Percentiles rank a stretch among this genome's conserved stretches.
These are phyloP conservation scores for Abscondita cerata DNA, from an alignment of 2,888 invertebrate species.

Conservation along the genomic window DNA sequence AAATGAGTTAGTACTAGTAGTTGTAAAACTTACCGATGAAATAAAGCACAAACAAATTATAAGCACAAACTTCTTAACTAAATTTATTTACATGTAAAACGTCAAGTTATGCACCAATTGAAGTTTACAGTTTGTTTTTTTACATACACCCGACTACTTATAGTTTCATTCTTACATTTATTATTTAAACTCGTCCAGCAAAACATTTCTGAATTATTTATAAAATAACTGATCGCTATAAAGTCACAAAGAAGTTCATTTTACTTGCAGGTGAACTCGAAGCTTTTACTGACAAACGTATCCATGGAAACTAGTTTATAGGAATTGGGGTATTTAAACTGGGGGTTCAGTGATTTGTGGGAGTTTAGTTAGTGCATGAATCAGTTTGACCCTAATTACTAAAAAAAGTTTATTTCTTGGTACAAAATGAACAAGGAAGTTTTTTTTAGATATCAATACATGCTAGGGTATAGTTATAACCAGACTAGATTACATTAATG, in stretches of 20 bases:
- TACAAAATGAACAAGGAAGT: too few species aligned
- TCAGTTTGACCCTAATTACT: too few species aligned
- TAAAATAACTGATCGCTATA: constrained; percentile 30
- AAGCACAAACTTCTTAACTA: constrained; percentile 4
- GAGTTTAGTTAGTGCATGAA: too few species aligned
- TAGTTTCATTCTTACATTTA: constrained; percentile 9
- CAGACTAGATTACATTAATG: too few species aligned
- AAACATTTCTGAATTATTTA: constrained; percentile 26
- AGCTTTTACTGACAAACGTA: constrained; percentile 33
- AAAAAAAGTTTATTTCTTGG: too few species aligned
- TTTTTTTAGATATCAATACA: too few species aligned
- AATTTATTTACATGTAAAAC: constrained; percentile 16
- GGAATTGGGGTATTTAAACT: too few species aligned
- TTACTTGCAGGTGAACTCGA: constrained; percentile 30
- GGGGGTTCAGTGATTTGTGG: too few species aligned
- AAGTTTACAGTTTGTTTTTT: constrained; percentile 23
- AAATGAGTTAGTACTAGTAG: too few species aligned
- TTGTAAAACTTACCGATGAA: constrained; percentile 4
- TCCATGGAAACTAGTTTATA: constrained; percentile 26
- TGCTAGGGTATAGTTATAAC: too few species aligned
- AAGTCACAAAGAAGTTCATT: constrained; percentile 29
- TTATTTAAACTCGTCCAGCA: background rate
- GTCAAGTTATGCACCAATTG: constrained; percentile 20
- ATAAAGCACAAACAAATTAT: background rate
- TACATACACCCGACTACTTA: constrained; percentile 14